Base-by-base conservation (phyloP, 1,140 invertebrate genomes). In the Drosophila insularis region DNA sequence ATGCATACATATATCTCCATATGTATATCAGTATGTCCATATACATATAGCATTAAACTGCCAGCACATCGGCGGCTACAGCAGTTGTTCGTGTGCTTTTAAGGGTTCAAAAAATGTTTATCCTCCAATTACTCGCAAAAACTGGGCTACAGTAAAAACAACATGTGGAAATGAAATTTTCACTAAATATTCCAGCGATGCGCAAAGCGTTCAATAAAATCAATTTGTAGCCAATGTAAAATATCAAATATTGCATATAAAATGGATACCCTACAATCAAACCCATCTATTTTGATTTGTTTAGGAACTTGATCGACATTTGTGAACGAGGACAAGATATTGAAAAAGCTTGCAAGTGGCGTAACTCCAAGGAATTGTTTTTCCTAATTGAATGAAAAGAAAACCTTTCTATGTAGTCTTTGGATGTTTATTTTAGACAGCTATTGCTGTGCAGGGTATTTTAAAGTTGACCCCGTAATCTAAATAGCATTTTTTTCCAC, bases 161-260 rank as follows among this genome's bases (percentile, higher is more conserved):
- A 17, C 23, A 17, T 14, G 35, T 35, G 32, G 17, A 58, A 58
- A 35, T 17, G 7, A 56, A 35, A 58, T 17, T 50, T 27, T 50
- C 43, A 35, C 55, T 58, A 32, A 58, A 58, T 58, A 35, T 58
- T 58, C 27, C n/a, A 56, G 27, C 54, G 54, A 56, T 56, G 54
- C 54, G 54, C 23, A 32, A 32, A 27, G 27, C 14, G 55, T 58
- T 19, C 31, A 35, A 58, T 58, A 58, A 58, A 58, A 58, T 31
- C 55, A 58, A 58, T 58, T 58, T 58, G 55, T 58, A 58, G 55
- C 55, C 55, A 58, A 58, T 58, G 31, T 35, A 58, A 58, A 58
- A 58, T 37, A 58, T 58, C 31, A 35, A 58, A 58, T 35, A 58
- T 35, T 35, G 55, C 31, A 58, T 58, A 5, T 58, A 56, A 14